A percentile compares a stretch with the other conserved stretches of the same genome.
Conservation (phyloP, 2,113 vertebrate species). For the Carlito syrichta region DNA sequence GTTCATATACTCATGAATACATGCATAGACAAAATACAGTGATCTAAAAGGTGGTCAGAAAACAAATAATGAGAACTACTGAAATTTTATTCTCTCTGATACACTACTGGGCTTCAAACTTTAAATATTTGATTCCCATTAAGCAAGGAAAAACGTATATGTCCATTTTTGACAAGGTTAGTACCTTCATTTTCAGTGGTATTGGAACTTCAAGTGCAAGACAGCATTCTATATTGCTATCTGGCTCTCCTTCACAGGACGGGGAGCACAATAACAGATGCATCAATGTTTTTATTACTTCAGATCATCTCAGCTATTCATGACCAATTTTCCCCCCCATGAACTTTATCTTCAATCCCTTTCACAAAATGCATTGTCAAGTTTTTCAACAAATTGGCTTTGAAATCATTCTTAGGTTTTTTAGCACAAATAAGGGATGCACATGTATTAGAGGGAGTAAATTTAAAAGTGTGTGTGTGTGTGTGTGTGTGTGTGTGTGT, state of each 20-base stretch:
- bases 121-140: constrained; percentile 7
- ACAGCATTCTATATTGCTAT: not conserved
- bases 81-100: not conserved
- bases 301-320: constrained; percentile 46
- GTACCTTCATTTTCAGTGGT: not conserved
- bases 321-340: constrained; percentile 3
- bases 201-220: not conserved
- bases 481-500: not conserved
- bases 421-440: not conserved
- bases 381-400: not conserved
- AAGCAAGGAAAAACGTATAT: not conserved
- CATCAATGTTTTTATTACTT: constrained; percentile 29
- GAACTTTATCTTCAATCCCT: constrained; percentile 30
- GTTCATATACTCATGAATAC: not conserved
- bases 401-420: not conserved
- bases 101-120: not conserved
- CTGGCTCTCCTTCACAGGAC: constrained; percentile 42
- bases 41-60: not conserved
- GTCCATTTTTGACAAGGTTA: constrained; percentile 39
- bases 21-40: not conserved
- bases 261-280: constrained; percentile 2
- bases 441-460: not conserved
- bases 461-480: not conserved
- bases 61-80: not conserved
- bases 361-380: constrained; percentile 37